Evolutionary conservation across 2,113 vertebrate species (phyloP).

Genomic region (Merops nubicus): DNA sequence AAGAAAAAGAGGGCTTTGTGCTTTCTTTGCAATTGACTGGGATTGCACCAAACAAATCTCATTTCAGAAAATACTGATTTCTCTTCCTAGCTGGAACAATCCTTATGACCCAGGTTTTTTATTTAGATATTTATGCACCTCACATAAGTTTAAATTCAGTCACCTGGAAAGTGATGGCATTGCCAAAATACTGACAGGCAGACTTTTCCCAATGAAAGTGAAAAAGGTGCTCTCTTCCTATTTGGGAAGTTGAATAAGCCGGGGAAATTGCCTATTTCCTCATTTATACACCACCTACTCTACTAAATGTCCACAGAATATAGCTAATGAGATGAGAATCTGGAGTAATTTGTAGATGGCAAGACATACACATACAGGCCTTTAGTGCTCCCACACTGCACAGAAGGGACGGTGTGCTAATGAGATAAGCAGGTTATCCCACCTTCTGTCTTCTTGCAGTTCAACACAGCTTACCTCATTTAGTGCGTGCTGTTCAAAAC

Average conservation of each 20-base stretch:
- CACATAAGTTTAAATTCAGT: not conserved
- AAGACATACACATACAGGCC: not conserved
- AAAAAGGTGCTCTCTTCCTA: not conserved
- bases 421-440: not conserved
- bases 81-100: not conserved
- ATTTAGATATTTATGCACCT: not conserved
- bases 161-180: not conserved
- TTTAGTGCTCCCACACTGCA: not conserved
- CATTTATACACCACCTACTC: not conserved
- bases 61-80: not conserved
- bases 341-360: not conserved
- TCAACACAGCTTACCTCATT: not conserved
- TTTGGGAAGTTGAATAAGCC: not conserved
- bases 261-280: not conserved
- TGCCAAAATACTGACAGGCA: not conserved
- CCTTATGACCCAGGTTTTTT: not conserved
- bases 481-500: not conserved
- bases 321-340: not conserved
- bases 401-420: not conserved
- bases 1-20: constrained; percentile 5
- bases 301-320: not conserved
- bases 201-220: not conserved
- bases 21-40: constrained; percentile 3
- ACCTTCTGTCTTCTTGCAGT: not conserved
- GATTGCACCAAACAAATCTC: not conserved